Evolutionary conservation across 2,797 vertebrate genomes (phyloP).

Genomic region (Petrocephalus sullivani): DNA sequence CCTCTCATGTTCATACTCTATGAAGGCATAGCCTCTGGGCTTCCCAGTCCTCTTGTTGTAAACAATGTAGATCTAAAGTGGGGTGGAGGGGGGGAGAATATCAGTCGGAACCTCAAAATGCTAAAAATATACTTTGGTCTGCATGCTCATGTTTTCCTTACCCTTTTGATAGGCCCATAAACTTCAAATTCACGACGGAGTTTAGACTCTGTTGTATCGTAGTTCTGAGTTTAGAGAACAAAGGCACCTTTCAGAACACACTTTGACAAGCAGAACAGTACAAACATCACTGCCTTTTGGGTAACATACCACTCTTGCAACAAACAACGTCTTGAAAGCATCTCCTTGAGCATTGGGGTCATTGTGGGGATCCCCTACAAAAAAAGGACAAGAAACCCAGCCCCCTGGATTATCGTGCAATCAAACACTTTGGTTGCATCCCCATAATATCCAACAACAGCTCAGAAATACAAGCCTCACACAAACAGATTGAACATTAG

Average conservation of each 20-base stretch:
- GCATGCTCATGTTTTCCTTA: slow-evolving; percentile 42
- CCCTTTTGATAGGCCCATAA: slow-evolving; percentile 90
- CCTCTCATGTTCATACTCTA: slow-evolving; percentile 91
- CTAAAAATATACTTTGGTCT: no score
- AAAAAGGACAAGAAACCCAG: not conserved
- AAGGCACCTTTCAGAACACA: not conserved
- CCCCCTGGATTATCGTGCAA: not conserved
- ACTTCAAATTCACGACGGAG: slow-evolving; percentile 90
- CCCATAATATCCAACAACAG: not conserved
- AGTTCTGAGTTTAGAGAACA: slow-evolving; percentile 66
- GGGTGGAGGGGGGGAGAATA: not conserved
- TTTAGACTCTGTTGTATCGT: slow-evolving; percentile 91
- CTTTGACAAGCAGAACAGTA: not conserved
- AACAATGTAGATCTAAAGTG: slow-evolving; percentile 84
- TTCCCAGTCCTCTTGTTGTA: slow-evolving; percentile 89
- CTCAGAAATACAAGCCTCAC: not conserved
- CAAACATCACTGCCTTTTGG: not conserved
- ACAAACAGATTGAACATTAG: not conserved
- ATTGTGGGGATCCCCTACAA: slow-evolving; percentile 87
- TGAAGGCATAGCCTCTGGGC: slow-evolving; percentile 91
- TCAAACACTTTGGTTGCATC: not conserved
- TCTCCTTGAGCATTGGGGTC: slow-evolving; percentile 90
- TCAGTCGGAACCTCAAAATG: not conserved
- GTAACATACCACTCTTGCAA: slow-evolving; percentile 76
- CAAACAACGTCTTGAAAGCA: slow-evolving; percentile 90